A percentile compares a stretch with the other conserved stretches of the same genome.
Evolutionary conservation across 1,140 invertebrate genomes (phyloP).

Genomic region (Leptopilina boulardi): DNA sequence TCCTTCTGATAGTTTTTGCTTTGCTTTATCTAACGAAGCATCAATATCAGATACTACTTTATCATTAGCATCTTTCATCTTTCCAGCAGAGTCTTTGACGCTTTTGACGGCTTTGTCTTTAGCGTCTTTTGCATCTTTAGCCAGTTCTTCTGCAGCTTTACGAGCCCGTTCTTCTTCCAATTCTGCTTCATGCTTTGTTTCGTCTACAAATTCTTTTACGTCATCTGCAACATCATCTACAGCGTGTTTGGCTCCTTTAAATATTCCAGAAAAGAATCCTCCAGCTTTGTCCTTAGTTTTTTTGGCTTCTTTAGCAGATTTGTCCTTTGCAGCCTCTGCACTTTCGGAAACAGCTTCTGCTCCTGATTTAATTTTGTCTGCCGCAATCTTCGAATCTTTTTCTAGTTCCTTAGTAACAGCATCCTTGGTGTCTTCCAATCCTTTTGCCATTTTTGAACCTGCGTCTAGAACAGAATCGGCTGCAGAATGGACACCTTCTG

Average conservation of each 20-base stretch:
- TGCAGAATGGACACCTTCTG: background rate
- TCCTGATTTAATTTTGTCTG: constrained; percentile 38
- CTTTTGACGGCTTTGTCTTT: constrained; percentile 34
- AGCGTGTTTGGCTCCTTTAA: constrained; percentile 31
- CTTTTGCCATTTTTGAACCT: background rate
- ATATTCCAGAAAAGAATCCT: constrained; percentile 49
- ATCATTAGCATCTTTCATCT: background rate
- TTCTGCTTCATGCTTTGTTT: constrained; percentile 53
- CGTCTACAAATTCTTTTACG: constrained; percentile 51
- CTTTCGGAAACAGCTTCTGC: constrained; percentile 38
- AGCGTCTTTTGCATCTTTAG: background rate
- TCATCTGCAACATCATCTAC: constrained; percentile 42
- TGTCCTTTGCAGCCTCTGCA: constrained; percentile 28
- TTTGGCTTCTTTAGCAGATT: constrained; percentile 40
- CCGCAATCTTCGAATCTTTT: constrained; percentile 30
- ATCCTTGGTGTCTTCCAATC: background rate
- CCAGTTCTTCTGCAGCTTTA: background rate
- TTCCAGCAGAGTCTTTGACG: constrained; percentile 46
- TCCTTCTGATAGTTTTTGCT: background rate
- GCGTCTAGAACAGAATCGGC: background rate
- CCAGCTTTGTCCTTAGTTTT: constrained; percentile 47
- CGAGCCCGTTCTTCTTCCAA: background rate
- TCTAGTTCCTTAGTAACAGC: constrained; percentile 34
- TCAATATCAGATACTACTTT: background rate
- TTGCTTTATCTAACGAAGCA: constrained; percentile 22